Conservation (phyloP, 2,797 vertebrate genomes). For the Ctenopoma kingsleyae region DNA sequence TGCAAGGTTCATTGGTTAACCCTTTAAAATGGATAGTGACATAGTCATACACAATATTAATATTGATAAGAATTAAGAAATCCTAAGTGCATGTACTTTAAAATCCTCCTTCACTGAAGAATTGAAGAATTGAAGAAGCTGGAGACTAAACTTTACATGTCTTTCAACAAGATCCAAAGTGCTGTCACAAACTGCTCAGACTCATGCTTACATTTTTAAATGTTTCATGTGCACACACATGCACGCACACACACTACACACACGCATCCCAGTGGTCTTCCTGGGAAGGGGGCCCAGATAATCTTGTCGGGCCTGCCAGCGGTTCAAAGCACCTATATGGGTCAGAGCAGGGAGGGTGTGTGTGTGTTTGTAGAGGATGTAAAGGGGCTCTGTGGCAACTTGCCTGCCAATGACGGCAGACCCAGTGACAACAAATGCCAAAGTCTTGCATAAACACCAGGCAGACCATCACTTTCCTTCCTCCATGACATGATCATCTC, state of each 20-base stretch:
- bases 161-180: conserved; percentile 68
- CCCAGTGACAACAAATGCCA: conserved; percentile 56
- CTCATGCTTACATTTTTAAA: conserved; percentile 41
- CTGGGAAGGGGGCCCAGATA: conserved; percentile 76
- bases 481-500: conserved; percentile 58
- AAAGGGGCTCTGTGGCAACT: conserved; percentile 45
- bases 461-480: conserved; percentile 63
- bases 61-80: conserved; percentile 28
- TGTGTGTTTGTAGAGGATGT: conserved; percentile 29
- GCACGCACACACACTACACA: conserved; percentile 18
- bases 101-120: conserved; percentile 29
- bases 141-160: conserved; percentile 59
- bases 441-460: conserved; percentile 65
- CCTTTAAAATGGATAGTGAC: neutral
- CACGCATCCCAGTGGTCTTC: conserved; percentile 66
- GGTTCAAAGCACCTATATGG: conserved; percentile 81
- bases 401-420: conserved; percentile 51
- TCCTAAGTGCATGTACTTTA: conserved; percentile 3
- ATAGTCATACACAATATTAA: conserved; percentile 23
- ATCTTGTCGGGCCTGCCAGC: conserved; percentile 71
- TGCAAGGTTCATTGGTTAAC: neutral
- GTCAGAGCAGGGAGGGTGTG: conserved; percentile 63
- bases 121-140: conserved; percentile 58
- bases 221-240: conserved; percentile 29
- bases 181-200: conserved; percentile 46